Evolutionary conservation across 2,888 invertebrate species (phyloP), one percentile per base, ranked within the genome.

Genomic region (Drosophila testacea): DNA sequence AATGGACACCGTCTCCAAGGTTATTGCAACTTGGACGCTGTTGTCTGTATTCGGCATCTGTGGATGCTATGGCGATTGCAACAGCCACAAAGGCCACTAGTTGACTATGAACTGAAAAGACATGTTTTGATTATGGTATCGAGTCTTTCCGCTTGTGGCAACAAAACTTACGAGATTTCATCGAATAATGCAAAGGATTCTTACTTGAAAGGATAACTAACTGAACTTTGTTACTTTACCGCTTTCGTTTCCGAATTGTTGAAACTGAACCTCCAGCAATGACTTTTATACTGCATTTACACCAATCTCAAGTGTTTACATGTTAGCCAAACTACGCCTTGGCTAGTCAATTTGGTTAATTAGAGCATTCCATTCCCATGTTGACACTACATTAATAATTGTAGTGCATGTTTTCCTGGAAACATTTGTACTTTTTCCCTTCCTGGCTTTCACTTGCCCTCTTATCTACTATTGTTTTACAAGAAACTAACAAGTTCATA

Each of bases 151-250:
- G 30, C 9, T 50, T 16, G 0, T 1, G 6, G 16, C 16, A 7
- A 7, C 11, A 6, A 6, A 27, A 84, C 84, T 85, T 85, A 85
- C 88, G 54, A 41, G 44, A 52, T 71, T 79, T 70, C 84, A 87
- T 84, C 48, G 46, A 54, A 34, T 39, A 9, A 13, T 32, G 32
- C n/a, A 57, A 42, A 34, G 38, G 6, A 4, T n/a, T 73, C 5
- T 47, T 9, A 28, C 27, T 69, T 39, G 52, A 82, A 70, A 73
- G 81, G 65, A 71, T 81, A 79, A 72, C 71, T 80, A 78, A 71
- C 82, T 64, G 50, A 32, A 41, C 28, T n/a, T 6, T 30, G 70
- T 59, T 62, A 82, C 76, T 79, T 85, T 72, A 70, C 62, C 65
- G 44, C 74, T 73, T 68, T 71, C 79, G 44, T 47, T 71, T 64